These are phyloP conservation scores for Augochlora pura DNA, from an alignment of 1,140 invertebrate genomes.

Conservation along the genomic window DNA sequence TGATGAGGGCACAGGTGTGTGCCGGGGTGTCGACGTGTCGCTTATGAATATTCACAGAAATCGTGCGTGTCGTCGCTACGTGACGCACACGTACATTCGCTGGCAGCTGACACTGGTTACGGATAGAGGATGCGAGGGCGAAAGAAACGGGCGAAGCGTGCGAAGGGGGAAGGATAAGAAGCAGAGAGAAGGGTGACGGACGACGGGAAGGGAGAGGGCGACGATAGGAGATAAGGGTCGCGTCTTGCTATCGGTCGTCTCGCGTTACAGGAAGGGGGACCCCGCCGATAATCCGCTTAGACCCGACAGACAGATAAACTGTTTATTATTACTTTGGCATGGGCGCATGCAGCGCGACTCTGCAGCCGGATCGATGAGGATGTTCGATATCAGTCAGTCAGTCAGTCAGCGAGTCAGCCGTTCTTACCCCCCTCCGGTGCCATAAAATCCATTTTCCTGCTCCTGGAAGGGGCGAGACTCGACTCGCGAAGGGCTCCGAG, in stretches of 20 bases:
- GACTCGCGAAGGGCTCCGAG: conserved; percentile 40
- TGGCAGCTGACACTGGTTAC: conserved; percentile 42
- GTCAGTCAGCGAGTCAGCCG: conserved; percentile 60
- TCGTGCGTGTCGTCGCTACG: conserved; percentile 61
- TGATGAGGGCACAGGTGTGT: conserved; percentile 29
- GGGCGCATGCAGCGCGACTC: neutral
- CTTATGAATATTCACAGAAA: conserved; percentile 70
- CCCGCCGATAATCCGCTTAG: conserved; percentile 67
- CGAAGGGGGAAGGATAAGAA: neutral
- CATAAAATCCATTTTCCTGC: conserved; percentile 62
- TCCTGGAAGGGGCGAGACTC: conserved; percentile 56
- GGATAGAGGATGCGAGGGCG: neutral
- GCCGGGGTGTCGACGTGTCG: conserved; percentile 42
- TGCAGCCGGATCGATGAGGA: neutral
- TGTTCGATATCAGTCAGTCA: conserved; percentile 66
- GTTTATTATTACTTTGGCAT: conserved; percentile 69
- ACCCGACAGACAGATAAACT: conserved; percentile 68
- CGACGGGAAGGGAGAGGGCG: conserved; percentile 31
- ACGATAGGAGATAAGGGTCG: conserved; percentile 64
- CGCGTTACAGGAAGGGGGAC: conserved; percentile 50
- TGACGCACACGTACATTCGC: conserved; percentile 56
- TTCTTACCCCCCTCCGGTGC: conserved; percentile 37
- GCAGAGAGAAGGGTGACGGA: neutral
- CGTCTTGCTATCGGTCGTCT: conserved; percentile 65
- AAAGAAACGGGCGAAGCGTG: conserved; percentile 21